Base-by-base conservation (phyloP, 2,113 vertebrate species). In the Smithornis capensis region DNA sequence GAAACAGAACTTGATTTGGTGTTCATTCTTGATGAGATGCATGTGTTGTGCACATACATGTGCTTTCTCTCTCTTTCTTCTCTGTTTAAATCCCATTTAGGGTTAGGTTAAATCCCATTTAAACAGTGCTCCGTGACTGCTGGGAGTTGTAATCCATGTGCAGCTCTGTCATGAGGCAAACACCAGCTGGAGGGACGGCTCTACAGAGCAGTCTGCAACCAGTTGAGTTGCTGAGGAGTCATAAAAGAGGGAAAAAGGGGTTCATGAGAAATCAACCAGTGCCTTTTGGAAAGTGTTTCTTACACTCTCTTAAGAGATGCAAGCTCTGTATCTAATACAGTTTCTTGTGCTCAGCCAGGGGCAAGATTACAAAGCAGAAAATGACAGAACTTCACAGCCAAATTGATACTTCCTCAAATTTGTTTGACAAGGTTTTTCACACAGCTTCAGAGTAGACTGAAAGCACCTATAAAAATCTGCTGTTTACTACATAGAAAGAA, bases 231-330 rank as follows among this genome's bases (percentile, higher is more conserved):
- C 93, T 49, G 31, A 91, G 59, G 76, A 94, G 47, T 83, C 76
- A 64, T 88, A 90, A 93, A 94, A 88, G 16, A 47, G 49, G 68
- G 52, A 10, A 89, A 82, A 90, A 21, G 76, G 33, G 68, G 56
- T 81, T 92, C 83, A 64, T 14, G 1, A 94, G 73, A 77, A 77
- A 52, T 64, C 59, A 65, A 75, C 23, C 47, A 50, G 14, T 78
- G 79, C 86, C 90, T 93, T 94, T 96, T 93, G 86, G 86, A 92
- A 96, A 90, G 57, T 81, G 55, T 92, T 96, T 78, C 85, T 90
- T 94, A 31, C 76, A 87, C 79, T 83, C 38, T 70, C 38, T 67
- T 47, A 83, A 75, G 86, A 88, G 53, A 44, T 78, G 24, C 28
- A 38, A 92, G 85, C 21, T 63, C 76, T 93, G 52, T 75, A 10